A percentile compares a stretch with the other conserved stretches of the same genome.
phyloP scores from a whole-genome alignment of 2,888 invertebrate genomes.

The Nemapogon koenigi region DNA sequence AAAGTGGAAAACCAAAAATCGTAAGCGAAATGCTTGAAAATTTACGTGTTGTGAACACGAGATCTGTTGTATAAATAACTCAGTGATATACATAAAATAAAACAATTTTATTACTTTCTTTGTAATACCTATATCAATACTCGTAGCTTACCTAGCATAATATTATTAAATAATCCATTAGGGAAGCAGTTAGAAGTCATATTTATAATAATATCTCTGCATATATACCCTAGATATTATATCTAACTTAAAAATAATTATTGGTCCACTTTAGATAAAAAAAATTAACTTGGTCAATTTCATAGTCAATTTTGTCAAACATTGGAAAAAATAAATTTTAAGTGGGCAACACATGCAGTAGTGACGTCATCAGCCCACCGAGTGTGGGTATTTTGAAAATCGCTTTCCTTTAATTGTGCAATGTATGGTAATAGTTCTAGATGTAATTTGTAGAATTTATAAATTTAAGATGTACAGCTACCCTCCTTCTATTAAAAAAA shows the following conservation, averaged over 20 bases:
- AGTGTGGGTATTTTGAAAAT: conserved; percentile 21
- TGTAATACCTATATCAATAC: no score
- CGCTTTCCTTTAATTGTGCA: conserved; percentile 61
- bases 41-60: conserved; percentile 59
- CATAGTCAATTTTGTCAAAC: no score
- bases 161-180: conserved; percentile 14
- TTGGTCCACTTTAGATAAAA: neutral
- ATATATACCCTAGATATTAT: neutral
- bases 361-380: no score
- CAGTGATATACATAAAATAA: conserved; percentile 42
- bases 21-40: conserved; percentile 62
- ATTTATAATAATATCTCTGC: neutral
- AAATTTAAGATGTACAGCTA: no score
- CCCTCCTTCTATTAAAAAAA: no score
- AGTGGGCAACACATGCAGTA: no score
- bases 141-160: conserved; percentile 25
- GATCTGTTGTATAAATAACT: conserved; percentile 33
- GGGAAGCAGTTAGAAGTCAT: no score
- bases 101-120: no score
- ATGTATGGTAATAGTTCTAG: conserved; percentile 30
- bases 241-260: neutral
- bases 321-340: no score
- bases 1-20: conserved; percentile 47
- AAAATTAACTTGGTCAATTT: no score
- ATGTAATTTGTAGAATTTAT: conserved; percentile 3